Conservation (phyloP, 2,113 vertebrate species). For the Ardeotis arabs region DNA sequence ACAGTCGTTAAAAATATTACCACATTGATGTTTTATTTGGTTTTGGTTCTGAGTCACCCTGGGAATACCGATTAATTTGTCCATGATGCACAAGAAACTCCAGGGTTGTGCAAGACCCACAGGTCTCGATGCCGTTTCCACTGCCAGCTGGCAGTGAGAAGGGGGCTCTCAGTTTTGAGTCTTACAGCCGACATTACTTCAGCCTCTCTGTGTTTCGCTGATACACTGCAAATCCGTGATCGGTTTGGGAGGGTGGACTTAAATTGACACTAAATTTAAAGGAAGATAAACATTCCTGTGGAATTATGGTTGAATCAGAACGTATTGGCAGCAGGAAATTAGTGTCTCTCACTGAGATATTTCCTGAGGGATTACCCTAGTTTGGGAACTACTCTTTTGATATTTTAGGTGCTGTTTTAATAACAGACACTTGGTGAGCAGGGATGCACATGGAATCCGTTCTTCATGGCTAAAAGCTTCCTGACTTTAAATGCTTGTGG, state of each 20-base stretch:
- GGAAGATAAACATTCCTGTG: background rate
- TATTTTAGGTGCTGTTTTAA: background rate
- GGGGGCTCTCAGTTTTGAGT: background rate
- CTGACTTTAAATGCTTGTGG: background rate
- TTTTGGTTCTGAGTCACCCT: background rate
- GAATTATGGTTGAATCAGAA: background rate
- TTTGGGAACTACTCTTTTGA: background rate
- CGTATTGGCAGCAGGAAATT: background rate
- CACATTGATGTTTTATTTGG: fast-evolving
- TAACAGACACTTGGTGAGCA: background rate
- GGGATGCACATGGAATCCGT: background rate
- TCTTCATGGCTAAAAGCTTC: background rate
- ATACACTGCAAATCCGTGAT: background rate
- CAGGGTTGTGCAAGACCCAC: background rate
- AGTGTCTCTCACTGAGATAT: background rate
- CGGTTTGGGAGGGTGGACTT: background rate
- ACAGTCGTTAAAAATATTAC: background rate
- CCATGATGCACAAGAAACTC: background rate
- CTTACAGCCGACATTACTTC: background rate
- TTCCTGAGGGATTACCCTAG: background rate
- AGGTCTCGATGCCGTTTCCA: background rate
- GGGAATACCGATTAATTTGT: background rate
- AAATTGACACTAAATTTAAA: background rate
- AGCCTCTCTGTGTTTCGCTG: background rate
- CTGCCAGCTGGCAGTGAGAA: background rate